Evolutionary conservation across 1,140 invertebrate genomes (phyloP).

Genomic region (Agrilus planipennis): DNA sequence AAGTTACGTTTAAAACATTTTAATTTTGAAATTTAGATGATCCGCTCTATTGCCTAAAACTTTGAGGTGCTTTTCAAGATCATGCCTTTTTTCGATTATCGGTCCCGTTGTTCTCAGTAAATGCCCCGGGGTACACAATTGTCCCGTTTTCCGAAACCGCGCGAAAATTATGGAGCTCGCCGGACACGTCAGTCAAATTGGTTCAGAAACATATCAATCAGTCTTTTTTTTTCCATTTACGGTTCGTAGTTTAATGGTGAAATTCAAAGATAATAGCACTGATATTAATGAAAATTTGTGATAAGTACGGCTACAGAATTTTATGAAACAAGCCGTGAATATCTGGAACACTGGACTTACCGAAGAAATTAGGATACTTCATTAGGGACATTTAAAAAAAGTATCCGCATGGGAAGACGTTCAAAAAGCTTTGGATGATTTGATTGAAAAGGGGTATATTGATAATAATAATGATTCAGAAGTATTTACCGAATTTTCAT

Average conservation of each 20-base stretch:
- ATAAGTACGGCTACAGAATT: constrained; percentile 23
- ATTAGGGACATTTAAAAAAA: constrained; percentile 21
- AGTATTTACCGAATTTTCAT: constrained; percentile 10
- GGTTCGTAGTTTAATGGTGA: neutral
- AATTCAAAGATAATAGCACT: constrained; percentile 5
- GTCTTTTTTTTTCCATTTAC: neutral
- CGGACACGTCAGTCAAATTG: no score
- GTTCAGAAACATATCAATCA: neutral
- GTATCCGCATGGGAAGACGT: constrained; percentile 20
- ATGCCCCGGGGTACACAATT: no score
- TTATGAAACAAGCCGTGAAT: constrained; percentile 22
- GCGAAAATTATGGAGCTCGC: no score
- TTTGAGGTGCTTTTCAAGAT: no score
- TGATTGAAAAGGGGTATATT: constrained; percentile 10
- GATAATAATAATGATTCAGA: constrained; percentile 5
- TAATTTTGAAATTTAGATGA: no score
- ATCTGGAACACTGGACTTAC: constrained; percentile 14
- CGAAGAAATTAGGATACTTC: constrained; percentile 19
- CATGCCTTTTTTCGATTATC: no score
- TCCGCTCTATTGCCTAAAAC: no score
- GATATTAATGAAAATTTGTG: constrained; percentile 21
- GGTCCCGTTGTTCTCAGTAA: no score
- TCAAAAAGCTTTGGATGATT: constrained; percentile 12
- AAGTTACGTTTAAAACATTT: no score
- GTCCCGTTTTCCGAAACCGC: no score